Conservation (phyloP, 2,113 vertebrate species). For the Plestiodon gilberti region DNA sequence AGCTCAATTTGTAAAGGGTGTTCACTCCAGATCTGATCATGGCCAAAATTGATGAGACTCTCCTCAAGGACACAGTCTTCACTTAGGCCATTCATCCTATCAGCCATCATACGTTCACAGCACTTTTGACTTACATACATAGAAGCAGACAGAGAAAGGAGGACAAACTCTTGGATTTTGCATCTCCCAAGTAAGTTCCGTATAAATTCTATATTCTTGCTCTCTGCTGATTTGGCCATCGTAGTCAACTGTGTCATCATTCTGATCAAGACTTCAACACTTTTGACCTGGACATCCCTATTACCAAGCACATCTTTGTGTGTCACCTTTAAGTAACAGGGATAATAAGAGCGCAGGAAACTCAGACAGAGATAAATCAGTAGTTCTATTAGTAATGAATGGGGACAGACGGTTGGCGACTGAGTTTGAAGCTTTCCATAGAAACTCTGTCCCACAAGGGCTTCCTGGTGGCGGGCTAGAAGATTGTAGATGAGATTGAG, state of each 20-base stretch:
- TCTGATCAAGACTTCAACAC: slow-evolving; percentile 89
- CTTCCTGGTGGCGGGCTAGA: slow-evolving; percentile 92
- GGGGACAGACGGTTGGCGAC: slow-evolving; percentile 77
- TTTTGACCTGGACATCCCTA: slow-evolving; percentile 94
- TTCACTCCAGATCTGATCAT: slow-evolving; percentile 88
- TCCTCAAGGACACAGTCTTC: slow-evolving; percentile 85
- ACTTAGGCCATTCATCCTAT: neutral
- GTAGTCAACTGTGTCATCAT: slow-evolving; percentile 82
- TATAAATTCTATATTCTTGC: slow-evolving; percentile 73
- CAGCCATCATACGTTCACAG: slow-evolving; percentile 57
- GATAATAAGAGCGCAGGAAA: slow-evolving; percentile 93
- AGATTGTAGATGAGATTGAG: slow-evolving; percentile 94
- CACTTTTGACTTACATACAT: slow-evolving; percentile 89
- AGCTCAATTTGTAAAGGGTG: slow-evolving; percentile 93
- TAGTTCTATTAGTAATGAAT: slow-evolving; percentile 89
- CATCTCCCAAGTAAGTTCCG: slow-evolving; percentile 82
- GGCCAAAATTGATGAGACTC: slow-evolving; percentile 84
- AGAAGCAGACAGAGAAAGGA: slow-evolving; percentile 90
- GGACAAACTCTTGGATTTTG: slow-evolving; percentile 88
- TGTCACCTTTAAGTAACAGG: slow-evolving; percentile 82
- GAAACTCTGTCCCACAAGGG: slow-evolving; percentile 88
- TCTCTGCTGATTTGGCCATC: slow-evolving; percentile 75
- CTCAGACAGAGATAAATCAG: slow-evolving; percentile 90
- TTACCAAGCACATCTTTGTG: slow-evolving; percentile 89
- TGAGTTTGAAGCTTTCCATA: slow-evolving; percentile 85